Evolutionary conservation across 2,888 invertebrate species (phyloP).

Genomic region (Physocephala rufipes): DNA sequence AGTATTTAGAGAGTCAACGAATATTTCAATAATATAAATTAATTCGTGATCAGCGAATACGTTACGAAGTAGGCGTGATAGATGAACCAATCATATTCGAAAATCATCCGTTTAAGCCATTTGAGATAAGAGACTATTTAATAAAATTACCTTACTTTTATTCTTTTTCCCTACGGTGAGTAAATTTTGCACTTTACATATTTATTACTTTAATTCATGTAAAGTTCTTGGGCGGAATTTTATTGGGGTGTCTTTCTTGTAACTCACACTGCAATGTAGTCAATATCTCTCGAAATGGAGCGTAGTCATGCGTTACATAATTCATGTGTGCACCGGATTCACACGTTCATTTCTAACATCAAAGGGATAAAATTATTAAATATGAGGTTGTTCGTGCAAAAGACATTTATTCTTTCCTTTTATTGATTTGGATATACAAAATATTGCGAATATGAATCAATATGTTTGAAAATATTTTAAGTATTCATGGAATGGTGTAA

Average conservation of each 20-base stretch:
- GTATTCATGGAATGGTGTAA: background rate
- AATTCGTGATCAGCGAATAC: slow-evolving; percentile 7
- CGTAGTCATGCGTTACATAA: slow-evolving; percentile 28
- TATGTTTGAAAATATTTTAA: background rate
- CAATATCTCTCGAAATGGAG: slow-evolving; percentile 9
- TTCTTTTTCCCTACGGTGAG: slow-evolving; percentile 33
- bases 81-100: background rate
- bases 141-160: slow-evolving; percentile 24
- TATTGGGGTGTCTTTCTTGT: background rate
- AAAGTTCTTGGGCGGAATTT: background rate
- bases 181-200: background rate
- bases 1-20: slow-evolving; percentile 5
- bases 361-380: slow-evolving; percentile 28
- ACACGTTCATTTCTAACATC: background rate
- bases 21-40: slow-evolving; percentile 1
- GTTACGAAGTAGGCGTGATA: background rate
- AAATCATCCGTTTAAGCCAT: slow-evolving; percentile 12
- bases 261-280: background rate
- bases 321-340: background rate
- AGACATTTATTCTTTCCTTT: background rate
- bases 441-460: too few species aligned
- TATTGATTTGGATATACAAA: background rate
- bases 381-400: slow-evolving; percentile 30
- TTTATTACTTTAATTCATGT: slow-evolving; percentile 8
- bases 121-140: slow-evolving; percentile 23